Evolutionary conservation across 2,888 invertebrate species (phyloP), one percentile per base, ranked within the genome.

Genomic region (Synanthedon myopaeformis): DNA sequence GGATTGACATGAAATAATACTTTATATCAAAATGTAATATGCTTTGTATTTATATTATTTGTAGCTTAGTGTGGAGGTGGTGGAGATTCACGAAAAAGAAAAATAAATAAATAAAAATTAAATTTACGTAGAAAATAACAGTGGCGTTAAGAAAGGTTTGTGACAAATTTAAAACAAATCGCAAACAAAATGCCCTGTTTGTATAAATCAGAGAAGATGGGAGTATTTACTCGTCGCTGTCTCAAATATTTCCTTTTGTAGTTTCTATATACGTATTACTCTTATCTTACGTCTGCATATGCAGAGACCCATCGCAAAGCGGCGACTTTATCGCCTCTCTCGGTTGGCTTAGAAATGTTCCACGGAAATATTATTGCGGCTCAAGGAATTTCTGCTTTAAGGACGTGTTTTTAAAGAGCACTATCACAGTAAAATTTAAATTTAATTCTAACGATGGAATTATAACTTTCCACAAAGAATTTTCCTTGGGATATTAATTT

Each of bases 241-340:
- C 53, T 54, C 49, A 48, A 51, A 52, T 56, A 71, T 73, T 70
- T 72, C 70, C 69, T 70, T 69, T 69, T 65, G 69, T 69, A 61
- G 62, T 61, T 56, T 59, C 59, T 60, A 67, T 65, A 58, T 35
- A 35, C 69, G 69, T 66, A 67, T 67, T 67, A 68, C 66, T 71
- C 69, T 35, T 76, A 76, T 75, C 76, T 62, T 65, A 61, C 64
- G 68, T 67, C 64, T 69, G 72, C 72, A 73, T 70, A 67, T 70
- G 66, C 66, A 66, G 55, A 62, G 64, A 55, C 58, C 61, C 65
- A 63, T 64, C 65, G 66, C 67, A 60, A 63, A 55, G 63, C 59
- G 60, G 56, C 57, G 67, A 69, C 73, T 76, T 72, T 77, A 76
- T 75, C 73, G 66, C 61, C 59, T 61, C 62, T 64, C 66, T 58